These are phyloP conservation scores for Onychomys arenicola DNA, from an alignment of 2,797 vertebrate genomes.

Conservation along the genomic window DNA sequence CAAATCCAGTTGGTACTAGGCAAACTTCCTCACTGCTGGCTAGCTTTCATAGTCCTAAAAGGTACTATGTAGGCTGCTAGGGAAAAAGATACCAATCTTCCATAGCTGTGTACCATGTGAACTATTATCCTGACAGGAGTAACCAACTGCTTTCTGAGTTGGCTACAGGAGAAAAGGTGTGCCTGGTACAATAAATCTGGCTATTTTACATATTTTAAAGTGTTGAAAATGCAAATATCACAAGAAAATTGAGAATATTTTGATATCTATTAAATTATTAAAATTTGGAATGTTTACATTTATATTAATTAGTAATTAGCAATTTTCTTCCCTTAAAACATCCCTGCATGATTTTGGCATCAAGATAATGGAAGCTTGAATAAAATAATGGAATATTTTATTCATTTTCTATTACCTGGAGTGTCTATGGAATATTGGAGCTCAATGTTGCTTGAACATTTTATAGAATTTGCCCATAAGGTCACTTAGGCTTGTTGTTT, in stretches of 20 bases:
- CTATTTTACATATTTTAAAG: slow-evolving; percentile 36
- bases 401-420: slow-evolving; percentile 42
- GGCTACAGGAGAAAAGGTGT: not conserved
- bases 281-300: slow-evolving; percentile 46
- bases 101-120: not conserved
- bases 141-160: not conserved
- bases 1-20: not conserved
- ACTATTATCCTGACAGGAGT: not conserved
- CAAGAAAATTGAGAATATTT: slow-evolving; percentile 46
- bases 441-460: slow-evolving; percentile 56
- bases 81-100: too few species aligned
- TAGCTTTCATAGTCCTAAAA: not conserved
- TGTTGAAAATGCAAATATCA: slow-evolving; percentile 35
- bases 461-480: slow-evolving; percentile 51
- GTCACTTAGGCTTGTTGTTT: slow-evolving; percentile 13
- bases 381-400: slow-evolving; percentile 50
- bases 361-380: not conserved
- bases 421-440: slow-evolving; percentile 34
- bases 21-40: not conserved
- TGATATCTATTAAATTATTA: slow-evolving; percentile 22
- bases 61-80: not conserved
- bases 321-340: slow-evolving; percentile 48
- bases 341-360: slow-evolving; percentile 8
- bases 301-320: slow-evolving; percentile 5
- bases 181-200: not conserved